Evolutionary conservation across 2,113 vertebrate genomes (phyloP).

Genomic region (Nipponia nippon): DNA sequence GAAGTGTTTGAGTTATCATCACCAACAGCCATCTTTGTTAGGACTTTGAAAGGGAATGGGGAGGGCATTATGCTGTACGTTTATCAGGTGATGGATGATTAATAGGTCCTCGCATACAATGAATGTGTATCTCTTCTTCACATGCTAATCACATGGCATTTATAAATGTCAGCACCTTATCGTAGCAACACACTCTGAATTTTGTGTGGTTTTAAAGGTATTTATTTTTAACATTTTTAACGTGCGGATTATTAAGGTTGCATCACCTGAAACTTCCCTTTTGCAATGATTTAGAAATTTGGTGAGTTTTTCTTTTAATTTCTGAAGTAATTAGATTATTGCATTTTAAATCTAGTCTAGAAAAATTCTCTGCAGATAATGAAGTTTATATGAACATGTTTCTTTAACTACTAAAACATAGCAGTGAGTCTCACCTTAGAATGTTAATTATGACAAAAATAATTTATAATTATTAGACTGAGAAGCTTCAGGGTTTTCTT

Average conservation of each 20-base stretch:
- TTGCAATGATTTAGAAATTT: not conserved
- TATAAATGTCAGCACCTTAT: conserved; percentile 73
- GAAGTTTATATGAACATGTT: conserved; percentile 28
- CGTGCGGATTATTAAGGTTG: not conserved
- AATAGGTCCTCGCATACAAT: conserved; percentile 48
- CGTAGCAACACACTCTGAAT: conserved; percentile 44
- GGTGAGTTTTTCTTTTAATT: conserved; percentile 38
- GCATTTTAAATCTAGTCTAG: not conserved
- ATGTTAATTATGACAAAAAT: conserved; percentile 49
- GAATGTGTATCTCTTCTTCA: conserved; percentile 58
- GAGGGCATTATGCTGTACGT: conserved; percentile 18
- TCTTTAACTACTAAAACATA: not conserved
- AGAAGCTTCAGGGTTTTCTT: conserved; percentile 6
- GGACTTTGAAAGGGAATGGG: not conserved
- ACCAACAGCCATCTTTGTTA: not conserved
- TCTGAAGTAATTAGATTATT: conserved; percentile 26
- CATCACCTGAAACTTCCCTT: not conserved
- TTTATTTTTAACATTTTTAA: conserved; percentile 23
- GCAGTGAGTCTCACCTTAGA: conserved; percentile 23
- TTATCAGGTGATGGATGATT: conserved; percentile 56
- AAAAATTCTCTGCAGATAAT: conserved; percentile 34
- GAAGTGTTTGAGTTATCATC: not conserved
- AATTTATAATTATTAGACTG: conserved; percentile 16
- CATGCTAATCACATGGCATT: conserved; percentile 72
- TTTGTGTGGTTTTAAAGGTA: not conserved